Evolutionary conservation across 2,797 vertebrate genomes (phyloP), one percentile per base, ranked within the genome.

Genomic region (Lagodon rhomboides): DNA sequence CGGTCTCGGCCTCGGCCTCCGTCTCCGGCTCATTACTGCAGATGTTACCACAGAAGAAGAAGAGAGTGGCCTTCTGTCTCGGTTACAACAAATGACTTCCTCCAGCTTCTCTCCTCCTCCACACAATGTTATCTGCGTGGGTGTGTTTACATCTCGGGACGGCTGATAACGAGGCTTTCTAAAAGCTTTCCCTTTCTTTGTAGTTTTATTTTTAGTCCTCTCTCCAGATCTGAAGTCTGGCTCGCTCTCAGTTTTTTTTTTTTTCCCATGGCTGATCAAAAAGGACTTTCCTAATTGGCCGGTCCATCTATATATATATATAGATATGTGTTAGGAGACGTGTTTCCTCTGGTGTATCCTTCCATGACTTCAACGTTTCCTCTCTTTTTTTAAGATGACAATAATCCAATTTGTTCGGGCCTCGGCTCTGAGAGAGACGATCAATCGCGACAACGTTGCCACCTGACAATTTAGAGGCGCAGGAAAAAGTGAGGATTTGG

Each of bases 81-180:
- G 3, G 46, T 73, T 38, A 30, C 46, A 65, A 8, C 44, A 43
- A 63, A 66, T 1, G 0, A 34, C 64, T 22, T 20, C 2, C 41
- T n/a, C n/a, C 20, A 1, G n/a, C n/a, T 75, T 60, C 30, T 27
- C 0, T 20, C 50, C 13, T 43, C 25, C n/a, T 13, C 10, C 46
- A 62, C 63, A 86, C 84, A 83, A 78, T 89, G 41, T 85, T 73
- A 79, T 86, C 86, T 80, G 41, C 46, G 71, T 23, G 4, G 61
- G 3, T 13, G 20, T 67, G 77, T 86, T 90, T 64, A 79, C 76
- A 55, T 81, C 61, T 68, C 38, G 0, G 27, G 61, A 17, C 64
- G 22, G 53, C 0, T 49, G 86, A 90, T 85, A 85, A 87, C 46
- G 7, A 56, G 27, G 82, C 49, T 54, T 67, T 75, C 65, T 68